Evolutionary conservation across 2,113 vertebrate species (phyloP).

Genomic region (Ploceus nigricollis): DNA sequence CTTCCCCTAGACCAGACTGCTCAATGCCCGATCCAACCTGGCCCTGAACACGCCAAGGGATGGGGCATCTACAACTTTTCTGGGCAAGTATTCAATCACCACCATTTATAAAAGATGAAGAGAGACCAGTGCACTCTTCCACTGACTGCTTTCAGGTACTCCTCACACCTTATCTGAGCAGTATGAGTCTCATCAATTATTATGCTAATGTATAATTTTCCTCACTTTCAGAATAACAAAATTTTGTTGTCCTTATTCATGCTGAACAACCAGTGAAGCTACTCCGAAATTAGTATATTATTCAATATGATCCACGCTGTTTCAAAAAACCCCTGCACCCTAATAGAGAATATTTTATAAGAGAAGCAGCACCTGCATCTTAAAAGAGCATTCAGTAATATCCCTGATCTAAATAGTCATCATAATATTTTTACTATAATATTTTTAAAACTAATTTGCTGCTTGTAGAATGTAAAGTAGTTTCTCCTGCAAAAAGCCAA

Average conservation of each 20-base stretch:
- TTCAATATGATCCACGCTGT: not conserved
- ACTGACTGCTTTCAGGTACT: not conserved
- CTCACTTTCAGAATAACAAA: not conserved
- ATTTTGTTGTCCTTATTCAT: not conserved
- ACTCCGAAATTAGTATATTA: not conserved
- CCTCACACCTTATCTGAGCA: not conserved
- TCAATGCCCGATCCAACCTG: not conserved
- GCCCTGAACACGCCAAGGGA: not conserved
- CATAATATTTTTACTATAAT: not conserved
- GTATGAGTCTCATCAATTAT: not conserved
- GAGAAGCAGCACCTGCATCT: not conserved
- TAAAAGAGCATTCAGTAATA: not conserved
- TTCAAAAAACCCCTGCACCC: not conserved
- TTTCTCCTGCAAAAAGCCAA: not conserved
- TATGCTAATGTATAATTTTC: not conserved
- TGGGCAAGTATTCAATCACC: not conserved
- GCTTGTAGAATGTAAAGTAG: not conserved
- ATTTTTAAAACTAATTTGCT: not conserved
- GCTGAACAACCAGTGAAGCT: not conserved
- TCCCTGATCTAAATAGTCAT: not conserved
- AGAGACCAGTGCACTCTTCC: not conserved
- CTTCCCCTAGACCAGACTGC: not conserved
- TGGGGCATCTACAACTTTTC: not conserved
- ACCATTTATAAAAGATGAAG: not conserved
- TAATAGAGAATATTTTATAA: not conserved